Evolutionary conservation across 2,113 vertebrate species (phyloP).

Genomic region (Ophthalmolycus amberensis): DNA sequence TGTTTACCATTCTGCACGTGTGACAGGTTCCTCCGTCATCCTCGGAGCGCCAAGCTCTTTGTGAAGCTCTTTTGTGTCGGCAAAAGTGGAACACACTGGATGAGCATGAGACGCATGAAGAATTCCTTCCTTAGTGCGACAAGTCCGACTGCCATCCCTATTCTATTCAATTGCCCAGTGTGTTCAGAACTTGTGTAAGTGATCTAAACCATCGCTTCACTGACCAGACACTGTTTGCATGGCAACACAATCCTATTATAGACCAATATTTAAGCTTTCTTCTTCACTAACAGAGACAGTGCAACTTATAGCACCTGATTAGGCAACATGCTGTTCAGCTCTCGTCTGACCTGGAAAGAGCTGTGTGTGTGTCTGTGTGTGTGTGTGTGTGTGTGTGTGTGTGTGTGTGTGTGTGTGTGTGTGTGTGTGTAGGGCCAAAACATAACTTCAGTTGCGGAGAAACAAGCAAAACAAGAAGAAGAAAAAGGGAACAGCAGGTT

Average conservation of each 20-base stretch:
- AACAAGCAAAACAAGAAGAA: slow-evolving; percentile 15
- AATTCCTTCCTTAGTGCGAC: not conserved
- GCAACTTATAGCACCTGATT: slow-evolving; percentile 32
- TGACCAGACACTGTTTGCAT: slow-evolving; percentile 16
- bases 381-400: slow-evolving; percentile 23
- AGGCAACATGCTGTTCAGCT: slow-evolving; percentile 30
- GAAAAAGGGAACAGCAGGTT: slow-evolving; percentile 19
- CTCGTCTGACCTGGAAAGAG: slow-evolving; percentile 24
- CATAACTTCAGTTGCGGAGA: not conserved
- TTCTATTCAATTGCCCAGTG: slow-evolving; percentile 14
- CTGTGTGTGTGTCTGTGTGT: not conserved
- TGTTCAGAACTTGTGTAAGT: slow-evolving; percentile 5
- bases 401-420: slow-evolving; percentile 4
- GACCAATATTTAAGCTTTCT: slow-evolving; percentile 4
- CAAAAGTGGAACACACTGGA: not conserved
- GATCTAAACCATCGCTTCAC: not conserved
- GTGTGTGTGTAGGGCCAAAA: not conserved
- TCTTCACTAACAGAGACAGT: slow-evolving; percentile 11
- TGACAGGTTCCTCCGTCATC: not conserved
- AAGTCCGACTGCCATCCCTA: not conserved
- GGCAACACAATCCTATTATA: slow-evolving; percentile 19
- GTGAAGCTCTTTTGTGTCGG: not conserved
- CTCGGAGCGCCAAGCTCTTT: not conserved
- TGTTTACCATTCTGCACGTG: slow-evolving; percentile 2
- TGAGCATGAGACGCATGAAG: slow-evolving; percentile 3